phyloP scores from a whole-genome alignment of 2,888 invertebrate genomes.

The Octonoba sinensis region DNA sequence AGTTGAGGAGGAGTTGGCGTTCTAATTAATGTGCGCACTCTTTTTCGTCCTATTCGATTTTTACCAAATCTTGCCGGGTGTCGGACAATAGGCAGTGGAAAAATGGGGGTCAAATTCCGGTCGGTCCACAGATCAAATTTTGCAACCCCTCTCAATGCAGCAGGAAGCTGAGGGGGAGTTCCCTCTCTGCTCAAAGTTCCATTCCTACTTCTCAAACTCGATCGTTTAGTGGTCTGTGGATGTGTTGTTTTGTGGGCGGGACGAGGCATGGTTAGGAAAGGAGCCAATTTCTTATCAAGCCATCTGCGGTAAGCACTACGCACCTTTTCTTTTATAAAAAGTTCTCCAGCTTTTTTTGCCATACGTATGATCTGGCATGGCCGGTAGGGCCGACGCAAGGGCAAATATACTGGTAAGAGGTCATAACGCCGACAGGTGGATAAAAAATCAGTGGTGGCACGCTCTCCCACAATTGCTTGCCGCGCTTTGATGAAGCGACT shows the following conservation, averaged over 20 bases:
- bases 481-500: constrained; percentile 14
- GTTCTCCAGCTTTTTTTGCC: constrained; percentile 55
- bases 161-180: constrained; percentile 17
- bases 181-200: constrained; percentile 15
- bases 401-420: constrained; percentile 39
- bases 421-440: constrained; percentile 46
- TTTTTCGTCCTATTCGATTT: constrained; percentile 37
- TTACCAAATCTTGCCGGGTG: constrained; percentile 43
- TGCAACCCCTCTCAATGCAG: constrained; percentile 22
- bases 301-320: constrained; percentile 48
- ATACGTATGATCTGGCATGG: constrained; percentile 58
- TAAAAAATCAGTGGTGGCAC: constrained; percentile 35
- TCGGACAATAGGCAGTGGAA: constrained; percentile 56
- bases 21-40: constrained; percentile 32
- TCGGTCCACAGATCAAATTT: constrained; percentile 49
- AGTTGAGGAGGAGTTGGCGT: constrained; percentile 50
- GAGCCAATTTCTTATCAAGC: constrained; percentile 45
- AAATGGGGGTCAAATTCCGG: constrained; percentile 48
- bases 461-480: constrained; percentile 7
- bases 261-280: constrained; percentile 37
- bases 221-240: background rate
- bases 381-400: constrained; percentile 36
- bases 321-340: constrained; percentile 58
- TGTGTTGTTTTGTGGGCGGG: background rate
- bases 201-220: background rate